Evolutionary conservation across 2,797 vertebrate species (phyloP), one percentile per base, ranked within the genome.

Genomic region (Momotus momota): DNA sequence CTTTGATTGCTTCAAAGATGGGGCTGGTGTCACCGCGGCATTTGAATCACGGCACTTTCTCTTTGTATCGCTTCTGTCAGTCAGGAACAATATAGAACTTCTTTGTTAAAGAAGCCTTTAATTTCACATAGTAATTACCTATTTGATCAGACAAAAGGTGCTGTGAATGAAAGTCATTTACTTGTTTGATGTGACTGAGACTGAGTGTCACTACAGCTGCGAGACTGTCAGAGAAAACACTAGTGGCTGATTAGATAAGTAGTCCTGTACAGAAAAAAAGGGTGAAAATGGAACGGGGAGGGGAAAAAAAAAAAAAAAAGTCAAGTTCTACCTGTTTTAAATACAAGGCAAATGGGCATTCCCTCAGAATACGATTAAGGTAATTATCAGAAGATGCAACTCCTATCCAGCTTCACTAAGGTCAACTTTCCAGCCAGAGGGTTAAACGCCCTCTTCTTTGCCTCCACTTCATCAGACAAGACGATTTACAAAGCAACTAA

Each of bases 91-190:
- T 97, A 96, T 84, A 92, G 95, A 95, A 96, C 82, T 94, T 72
- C 55, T 97, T 94, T 96, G 93, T 97, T 97, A 96, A 97, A 95
- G 88, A 43, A 96, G 91, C 93, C 95, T 97, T 98, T 97, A 97
- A 97, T 97, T 97, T 96, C 95, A 86, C 83, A 33, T 95, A 91
- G 95, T 97, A 98, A 98, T 97, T 97, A 97, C 96, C 96, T 98
- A 97, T 98, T 98, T 97, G 96, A 98, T 97, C 97, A 97, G 96
- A 97, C 97, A 97, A 97, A 97, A 97, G 96, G 92, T 95, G 94
- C 94, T 88, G 85, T 93, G 95, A 97, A 97, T 94, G 93, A 93
- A 97, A 96, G 90, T 88, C 96, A 95, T 97, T 98, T 96, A 86
- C 95, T 95, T 95, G 94, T 97, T 96, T 97, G 97, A 98, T 97